phyloP scores from a whole-genome alignment of 1,140 invertebrate genomes.

The Drosophila oshimai region DNA sequence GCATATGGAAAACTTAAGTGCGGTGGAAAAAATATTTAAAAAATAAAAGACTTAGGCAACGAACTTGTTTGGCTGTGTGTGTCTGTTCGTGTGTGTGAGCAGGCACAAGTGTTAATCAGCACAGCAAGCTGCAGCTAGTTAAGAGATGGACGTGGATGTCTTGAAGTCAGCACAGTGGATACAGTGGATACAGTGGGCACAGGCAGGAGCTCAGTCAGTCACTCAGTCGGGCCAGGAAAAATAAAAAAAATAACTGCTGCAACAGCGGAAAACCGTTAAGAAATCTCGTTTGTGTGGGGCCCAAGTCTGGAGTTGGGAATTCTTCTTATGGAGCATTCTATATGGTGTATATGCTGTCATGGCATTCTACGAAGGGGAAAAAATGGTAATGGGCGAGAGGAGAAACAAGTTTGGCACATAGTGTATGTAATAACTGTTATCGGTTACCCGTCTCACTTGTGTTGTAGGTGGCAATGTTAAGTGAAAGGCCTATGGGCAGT shows the following conservation, averaged over 20 bases:
- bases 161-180: slow-evolving; percentile 12
- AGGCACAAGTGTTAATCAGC: slow-evolving; percentile 71
- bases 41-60: slow-evolving; percentile 78
- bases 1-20: slow-evolving; percentile 43
- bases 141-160: slow-evolving; percentile 34
- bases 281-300: slow-evolving; percentile 66
- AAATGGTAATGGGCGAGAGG: slow-evolving; percentile 15
- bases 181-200: slow-evolving; percentile 25
- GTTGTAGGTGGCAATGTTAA: slow-evolving; percentile 57
- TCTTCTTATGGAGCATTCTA: slow-evolving; percentile 38
- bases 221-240: slow-evolving; percentile 59
- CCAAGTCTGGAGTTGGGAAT: slow-evolving; percentile 34
- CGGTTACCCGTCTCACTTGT: slow-evolving; percentile 1
- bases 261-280: slow-evolving; percentile 67
- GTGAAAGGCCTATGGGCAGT: slow-evolving; percentile 46
- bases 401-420: slow-evolving; percentile 62
- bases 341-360: slow-evolving; percentile 46
- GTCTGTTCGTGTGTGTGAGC: slow-evolving; percentile 10
- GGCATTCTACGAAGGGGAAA: slow-evolving; percentile 47
- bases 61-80: slow-evolving; percentile 66
- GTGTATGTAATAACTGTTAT: slow-evolving; percentile 71
- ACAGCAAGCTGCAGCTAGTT: slow-evolving; percentile 67
- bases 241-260: not conserved
- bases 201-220: slow-evolving; percentile 23
- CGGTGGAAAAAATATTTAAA: slow-evolving; percentile 51